These are phyloP conservation scores for Melanostigma gelatinosum DNA, from an alignment of 2,113 vertebrate species.

Conservation along the genomic window DNA sequence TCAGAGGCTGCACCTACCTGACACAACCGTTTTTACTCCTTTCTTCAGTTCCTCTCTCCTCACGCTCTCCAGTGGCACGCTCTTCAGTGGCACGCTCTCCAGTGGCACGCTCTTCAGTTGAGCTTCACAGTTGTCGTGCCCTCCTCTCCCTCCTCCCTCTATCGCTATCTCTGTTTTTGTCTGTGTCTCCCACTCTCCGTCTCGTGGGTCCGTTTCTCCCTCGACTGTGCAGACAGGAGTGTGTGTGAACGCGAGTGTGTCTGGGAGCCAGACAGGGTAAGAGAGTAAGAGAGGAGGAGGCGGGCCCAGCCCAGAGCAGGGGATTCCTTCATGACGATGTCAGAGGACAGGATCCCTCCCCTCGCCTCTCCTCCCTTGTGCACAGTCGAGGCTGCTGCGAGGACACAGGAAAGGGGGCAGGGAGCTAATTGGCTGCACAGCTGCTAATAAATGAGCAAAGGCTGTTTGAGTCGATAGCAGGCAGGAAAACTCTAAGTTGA, in stretches of 20 bases:
- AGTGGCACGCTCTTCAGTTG: conserved; percentile 46
- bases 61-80: conserved; percentile 35
- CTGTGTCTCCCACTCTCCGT: conserved; percentile 32
- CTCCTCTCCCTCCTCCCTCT: neutral
- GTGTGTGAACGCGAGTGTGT: conserved; percentile 78
- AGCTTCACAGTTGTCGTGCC: conserved; percentile 64
- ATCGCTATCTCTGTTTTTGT: conserved; percentile 25
- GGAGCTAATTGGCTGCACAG: conserved; percentile 81
- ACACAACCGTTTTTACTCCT: conserved; percentile 47
- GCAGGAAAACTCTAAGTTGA: conserved; percentile 49
- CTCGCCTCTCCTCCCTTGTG: conserved; percentile 19
- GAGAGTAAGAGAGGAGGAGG: conserved; percentile 81
- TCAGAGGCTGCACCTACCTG: conserved; percentile 68
- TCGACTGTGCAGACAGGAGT: conserved; percentile 69
- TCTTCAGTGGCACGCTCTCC: conserved; percentile 29
- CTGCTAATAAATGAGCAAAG: conserved; percentile 84
- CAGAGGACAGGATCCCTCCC: conserved; percentile 79
- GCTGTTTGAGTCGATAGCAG: conserved; percentile 65
- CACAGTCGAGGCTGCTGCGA: conserved; percentile 39
- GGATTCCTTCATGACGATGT: conserved; percentile 87
- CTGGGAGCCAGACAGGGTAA: conserved; percentile 85
- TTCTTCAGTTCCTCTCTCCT: conserved; percentile 42
- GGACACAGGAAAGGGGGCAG: conserved; percentile 84
- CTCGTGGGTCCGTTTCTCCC: conserved; percentile 55
- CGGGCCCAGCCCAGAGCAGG: conserved; percentile 74